phyloP scores from a whole-genome alignment of 2,113 vertebrate genomes.

The Forbesichthys agassizii region DNA sequence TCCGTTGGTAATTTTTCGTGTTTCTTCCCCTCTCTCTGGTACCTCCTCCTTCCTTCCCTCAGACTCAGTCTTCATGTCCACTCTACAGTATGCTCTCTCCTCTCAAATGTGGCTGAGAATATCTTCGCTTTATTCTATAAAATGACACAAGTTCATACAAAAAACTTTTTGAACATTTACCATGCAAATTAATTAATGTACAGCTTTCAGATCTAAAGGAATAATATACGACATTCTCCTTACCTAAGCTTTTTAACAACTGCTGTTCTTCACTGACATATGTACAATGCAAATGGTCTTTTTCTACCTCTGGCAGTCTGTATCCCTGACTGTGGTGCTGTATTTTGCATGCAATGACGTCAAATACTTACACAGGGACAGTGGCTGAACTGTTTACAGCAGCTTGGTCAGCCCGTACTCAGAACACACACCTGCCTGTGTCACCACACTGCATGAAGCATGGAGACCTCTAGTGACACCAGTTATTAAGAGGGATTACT shows the following conservation, averaged over 20 bases:
- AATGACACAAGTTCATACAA: slow-evolving; percentile 5
- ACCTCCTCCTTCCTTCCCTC: slow-evolving; percentile 14
- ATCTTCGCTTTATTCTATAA: slow-evolving; percentile 14
- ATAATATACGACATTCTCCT: not conserved
- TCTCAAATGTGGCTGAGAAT: not conserved
- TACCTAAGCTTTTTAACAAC: slow-evolving; percentile 12
- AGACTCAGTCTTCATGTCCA: slow-evolving; percentile 29
- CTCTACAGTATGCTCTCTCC: slow-evolving; percentile 19
- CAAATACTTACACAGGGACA: slow-evolving; percentile 37
- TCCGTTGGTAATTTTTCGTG: not conserved
- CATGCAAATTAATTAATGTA: no score
- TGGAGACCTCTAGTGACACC: no score
- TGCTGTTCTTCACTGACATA: not conserved
- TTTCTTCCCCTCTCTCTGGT: not conserved
- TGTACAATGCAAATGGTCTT: not conserved
- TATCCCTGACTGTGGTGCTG: not conserved
- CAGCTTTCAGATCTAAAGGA: not conserved
- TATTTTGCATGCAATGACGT: slow-evolving; percentile 73
- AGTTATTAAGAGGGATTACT: no score
- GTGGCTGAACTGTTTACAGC: slow-evolving; percentile 26
- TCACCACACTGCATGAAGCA: not conserved
- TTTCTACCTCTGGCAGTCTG: not conserved
- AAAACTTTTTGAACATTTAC: slow-evolving; percentile 22
- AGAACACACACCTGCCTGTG: slow-evolving; percentile 19
- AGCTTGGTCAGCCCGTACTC: not conserved